Base-by-base conservation (phyloP, 2,888 invertebrate genomes). In the Scelioninae gen. 2 region DNA sequence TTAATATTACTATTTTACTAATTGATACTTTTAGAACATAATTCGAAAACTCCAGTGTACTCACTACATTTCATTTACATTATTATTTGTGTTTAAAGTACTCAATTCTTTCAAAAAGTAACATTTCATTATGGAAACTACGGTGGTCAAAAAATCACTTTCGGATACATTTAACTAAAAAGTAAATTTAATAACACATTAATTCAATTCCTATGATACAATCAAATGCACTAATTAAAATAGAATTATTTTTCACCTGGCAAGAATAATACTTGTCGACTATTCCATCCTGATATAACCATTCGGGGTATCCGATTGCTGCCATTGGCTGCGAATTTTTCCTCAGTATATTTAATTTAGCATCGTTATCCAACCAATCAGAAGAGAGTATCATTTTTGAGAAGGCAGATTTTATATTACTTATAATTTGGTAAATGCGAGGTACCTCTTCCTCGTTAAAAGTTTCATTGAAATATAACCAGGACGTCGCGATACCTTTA, bases 291-390 rank as follows among this genome's bases (percentile, higher is more conserved):
- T 92, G 88, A 46, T 91, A 88, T 2, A 95, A 87, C 94, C 94
- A 94, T 48, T 91, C 88, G 0, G 94, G 94, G 83, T 92, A 93
- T 0, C 94, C 94, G 76, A 95, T 91, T 57, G 92, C 90, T 57
- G 91, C 90, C 55, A 90, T 89, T 92, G 94, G 94, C 78, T 90
- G 89, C 33, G 89, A 88, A 1, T 91, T 92, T 84, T 95, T 95
- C 76, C 90, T 90, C 55, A 93, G 88, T 0, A 94, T 93, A 2
- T 90, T 91, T 19, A 88, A 76, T 85, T 94, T 94, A 0, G 94
- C 94, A 53, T 87, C 83, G 18, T 87, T 86, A 80, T 95, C 94
- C 93, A 94, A 93, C 95, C 94, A 95, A 58, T 88, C 88, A 0
- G 91, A 88, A 55, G 87, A 85, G 0, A 88, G 87, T 0, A 95